phyloP scores from a whole-genome alignment of 2,797 vertebrate species.

The Nannoperca obscura region DNA sequence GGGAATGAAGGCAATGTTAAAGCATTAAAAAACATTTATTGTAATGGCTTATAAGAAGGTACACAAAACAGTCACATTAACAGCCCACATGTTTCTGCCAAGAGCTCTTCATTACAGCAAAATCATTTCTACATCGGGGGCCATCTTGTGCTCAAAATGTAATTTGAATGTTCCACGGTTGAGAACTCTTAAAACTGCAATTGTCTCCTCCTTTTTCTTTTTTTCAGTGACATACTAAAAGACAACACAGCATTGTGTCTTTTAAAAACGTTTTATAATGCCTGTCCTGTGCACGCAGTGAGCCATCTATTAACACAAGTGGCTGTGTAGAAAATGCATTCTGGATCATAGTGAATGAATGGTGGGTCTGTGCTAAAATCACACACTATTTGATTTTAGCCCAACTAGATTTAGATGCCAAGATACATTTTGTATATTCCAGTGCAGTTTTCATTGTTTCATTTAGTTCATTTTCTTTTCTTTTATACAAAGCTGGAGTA shows the following conservation, averaged over 20 bases:
- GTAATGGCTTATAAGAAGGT: background rate
- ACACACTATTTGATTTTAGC: conserved; percentile 16
- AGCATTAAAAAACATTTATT: conserved; percentile 2
- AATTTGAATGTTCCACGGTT: background rate
- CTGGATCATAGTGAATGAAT: conserved; percentile 13
- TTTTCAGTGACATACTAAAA: background rate
- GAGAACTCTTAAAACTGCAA: background rate
- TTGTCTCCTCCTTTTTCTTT: background rate
- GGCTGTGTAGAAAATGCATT: conserved; percentile 6
- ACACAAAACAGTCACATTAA: background rate
- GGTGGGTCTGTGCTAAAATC: conserved; percentile 4
- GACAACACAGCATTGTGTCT: background rate
- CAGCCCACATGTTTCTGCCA: conserved; percentile 1
- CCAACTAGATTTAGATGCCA: conserved; percentile 7
- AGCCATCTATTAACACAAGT: conserved; percentile 1
- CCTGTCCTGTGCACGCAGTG: background rate
- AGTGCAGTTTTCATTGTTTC: background rate
- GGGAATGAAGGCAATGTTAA: background rate
- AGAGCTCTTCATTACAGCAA: conserved; percentile 1
- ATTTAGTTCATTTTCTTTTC: background rate
- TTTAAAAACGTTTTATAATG: background rate
- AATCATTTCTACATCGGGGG: background rate
- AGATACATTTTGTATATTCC: conserved; percentile 4
- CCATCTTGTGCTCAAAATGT: background rate
- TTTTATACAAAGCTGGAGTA: background rate